Evolutionary conservation across 1,140 invertebrate species (phyloP).

Genomic region (Palaemon carinicauda): DNA sequence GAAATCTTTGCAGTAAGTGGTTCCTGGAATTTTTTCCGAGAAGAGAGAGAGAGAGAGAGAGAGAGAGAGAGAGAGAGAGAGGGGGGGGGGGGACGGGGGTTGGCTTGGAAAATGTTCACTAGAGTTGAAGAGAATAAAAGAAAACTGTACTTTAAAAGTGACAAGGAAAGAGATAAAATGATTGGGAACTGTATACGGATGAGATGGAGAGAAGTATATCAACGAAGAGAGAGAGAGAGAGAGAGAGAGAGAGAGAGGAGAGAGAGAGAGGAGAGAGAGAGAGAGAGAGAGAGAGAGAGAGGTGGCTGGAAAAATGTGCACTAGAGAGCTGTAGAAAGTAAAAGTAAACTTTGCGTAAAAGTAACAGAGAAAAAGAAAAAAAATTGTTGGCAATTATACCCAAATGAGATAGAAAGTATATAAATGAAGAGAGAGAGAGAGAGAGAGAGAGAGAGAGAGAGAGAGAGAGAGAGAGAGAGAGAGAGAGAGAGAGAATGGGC

Average conservation of each 20-base stretch:
- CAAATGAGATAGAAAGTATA: neutral
- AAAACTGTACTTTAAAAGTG: too few relatives aligned
- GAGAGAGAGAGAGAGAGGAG: neutral
- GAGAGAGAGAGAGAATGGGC: neutral
- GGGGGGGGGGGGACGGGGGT: neutral
- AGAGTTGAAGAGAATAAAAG: too few relatives aligned
- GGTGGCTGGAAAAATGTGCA: too few relatives aligned
- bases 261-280: too few relatives aligned
- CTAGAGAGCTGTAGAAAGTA: too few relatives aligned
- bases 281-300: neutral
- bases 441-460: neutral
- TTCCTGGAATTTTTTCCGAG: neutral
- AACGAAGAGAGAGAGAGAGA: neutral
- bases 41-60: conserved; percentile 1
- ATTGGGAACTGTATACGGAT: too few relatives aligned
- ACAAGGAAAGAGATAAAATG: neutral
- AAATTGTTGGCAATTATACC: too few relatives aligned
- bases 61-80: neutral
- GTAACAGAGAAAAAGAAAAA: neutral
- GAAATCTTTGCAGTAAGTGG: neutral
- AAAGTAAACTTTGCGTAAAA: too few relatives aligned
- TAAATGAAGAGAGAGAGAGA: neutral
- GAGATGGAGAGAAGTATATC: neutral
- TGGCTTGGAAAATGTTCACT: too few relatives aligned
- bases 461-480: neutral